Base-by-base conservation (phyloP, 2,113 vertebrate genomes). In the Pterocles burchelli region DNA sequence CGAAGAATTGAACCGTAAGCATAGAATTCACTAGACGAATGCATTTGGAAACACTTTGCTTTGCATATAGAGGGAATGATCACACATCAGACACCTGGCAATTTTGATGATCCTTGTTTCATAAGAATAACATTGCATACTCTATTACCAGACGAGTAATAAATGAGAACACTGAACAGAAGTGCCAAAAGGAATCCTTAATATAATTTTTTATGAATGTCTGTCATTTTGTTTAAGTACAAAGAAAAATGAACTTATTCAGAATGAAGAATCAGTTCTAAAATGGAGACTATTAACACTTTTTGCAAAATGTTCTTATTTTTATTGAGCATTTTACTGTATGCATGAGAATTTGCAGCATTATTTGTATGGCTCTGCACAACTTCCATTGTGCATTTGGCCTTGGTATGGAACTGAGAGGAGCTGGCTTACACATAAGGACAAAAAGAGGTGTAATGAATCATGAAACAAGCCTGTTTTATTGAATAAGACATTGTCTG, bases 381-480 rank as follows among this genome's bases (percentile, higher is more conserved):
- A 88, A 38, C 63, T 38, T 88, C 61, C 78, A 36, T 57, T 85
- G 91, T 81, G 67, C 66, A 17, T 89, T 81, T 6, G 4, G 82
- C 76, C 68, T 93, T 83, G 21, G 38, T 87, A 52, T n/a, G 61
- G 91, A 95, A 54, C 67, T 55, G 79, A 95, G 95, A 95, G 54
- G 80, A 95, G n/a, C 61, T 95, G 90, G 80, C 74, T 95, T 93
- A 88, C 63, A 71, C 41, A 2, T 81, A 43, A 93, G 59, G 75
- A 91, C 63, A 92, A 93, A 95, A 92, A 97, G 74, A 86, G 68
- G 52, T 61, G 90, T 94, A 97, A 97, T 95, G 96, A 97, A 96
- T 97, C 94, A 95, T 95, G 85, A 96, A 97, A 97, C 80, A 88
- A 97, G 65, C 54, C 95, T 93, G 90, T 81, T 96, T 95, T 89